Evolutionary conservation across 2,113 vertebrate species (phyloP).

Genomic region (Salvelinus sp.): DNA sequence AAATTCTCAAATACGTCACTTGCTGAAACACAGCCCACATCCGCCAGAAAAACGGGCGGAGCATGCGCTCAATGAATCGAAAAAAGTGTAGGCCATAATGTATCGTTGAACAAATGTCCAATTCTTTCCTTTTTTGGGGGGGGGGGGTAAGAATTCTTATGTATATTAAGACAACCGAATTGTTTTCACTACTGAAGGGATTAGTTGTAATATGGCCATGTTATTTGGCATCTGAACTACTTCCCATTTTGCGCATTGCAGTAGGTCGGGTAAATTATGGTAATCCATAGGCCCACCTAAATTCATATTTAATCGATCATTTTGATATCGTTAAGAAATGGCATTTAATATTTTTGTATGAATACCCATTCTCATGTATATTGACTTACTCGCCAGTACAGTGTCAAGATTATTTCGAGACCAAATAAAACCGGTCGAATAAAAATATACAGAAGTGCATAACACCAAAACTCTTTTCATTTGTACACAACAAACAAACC

Average conservation of each 20-base stretch:
- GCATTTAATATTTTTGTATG: too few species aligned
- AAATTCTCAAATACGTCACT: conserved; percentile 56
- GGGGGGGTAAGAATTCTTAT: background rate
- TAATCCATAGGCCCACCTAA: background rate
- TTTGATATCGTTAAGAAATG: background rate
- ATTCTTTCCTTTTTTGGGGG: background rate
- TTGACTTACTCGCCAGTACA: too few species aligned
- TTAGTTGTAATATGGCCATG: background rate
- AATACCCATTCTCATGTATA: background rate
- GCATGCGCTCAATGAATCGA: background rate
- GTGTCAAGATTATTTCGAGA: background rate
- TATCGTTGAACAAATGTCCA: background rate
- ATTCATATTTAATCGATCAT: background rate
- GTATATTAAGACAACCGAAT: background rate
- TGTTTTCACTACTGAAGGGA: background rate
- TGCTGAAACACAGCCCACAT: conserved; percentile 40
- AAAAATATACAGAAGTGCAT: background rate
- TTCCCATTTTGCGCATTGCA: conserved; percentile 20
- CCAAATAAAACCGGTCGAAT: background rate
- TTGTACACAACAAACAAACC: background rate
- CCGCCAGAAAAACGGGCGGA: conserved; percentile 28
- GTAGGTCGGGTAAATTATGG: background rate
- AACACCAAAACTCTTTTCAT: background rate
- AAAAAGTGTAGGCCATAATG: conserved; percentile 14
- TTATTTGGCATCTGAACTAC: background rate